A percentile compares a stretch with the other conserved stretches of the same genome.
phyloP scores from a whole-genome alignment of 2,888 invertebrate species.

The Chrysolina oricalcia region DNA sequence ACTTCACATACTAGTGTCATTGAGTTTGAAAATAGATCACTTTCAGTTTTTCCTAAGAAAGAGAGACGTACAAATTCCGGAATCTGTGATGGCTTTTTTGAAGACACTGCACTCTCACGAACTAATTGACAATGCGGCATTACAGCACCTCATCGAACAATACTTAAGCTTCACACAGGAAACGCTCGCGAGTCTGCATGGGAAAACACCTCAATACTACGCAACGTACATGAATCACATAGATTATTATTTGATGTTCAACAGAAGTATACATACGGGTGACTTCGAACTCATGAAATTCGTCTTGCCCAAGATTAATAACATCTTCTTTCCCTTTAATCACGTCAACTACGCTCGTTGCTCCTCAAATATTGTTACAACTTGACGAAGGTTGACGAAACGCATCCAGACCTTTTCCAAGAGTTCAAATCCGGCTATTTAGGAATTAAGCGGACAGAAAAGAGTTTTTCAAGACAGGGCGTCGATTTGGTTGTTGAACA shows the following conservation, averaged over 20 bases:
- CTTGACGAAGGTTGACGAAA: no score
- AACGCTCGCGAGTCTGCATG: not conserved
- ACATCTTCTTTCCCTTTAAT: conserved; percentile 41
- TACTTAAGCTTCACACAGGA: not conserved
- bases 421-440: no score
- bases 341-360: conserved; percentile 48
- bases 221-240: not conserved
- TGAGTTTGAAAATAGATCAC: not conserved
- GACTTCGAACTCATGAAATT: conserved; percentile 46
- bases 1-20: not conserved
- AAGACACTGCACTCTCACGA: not conserved
- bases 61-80: not conserved
- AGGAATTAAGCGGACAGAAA: no score
- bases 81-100: not conserved
- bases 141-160: not conserved
- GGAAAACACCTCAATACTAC: not conserved
- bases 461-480: no score
- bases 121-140: not conserved
- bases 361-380: conserved; percentile 52
- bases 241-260: not conserved
- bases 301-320: conserved; percentile 52
- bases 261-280: not conserved
- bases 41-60: not conserved
- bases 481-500: no score
- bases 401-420: no score